Base-by-base conservation (phyloP, 1,140 invertebrate species). In the Rhyacophila brunnea region DNA sequence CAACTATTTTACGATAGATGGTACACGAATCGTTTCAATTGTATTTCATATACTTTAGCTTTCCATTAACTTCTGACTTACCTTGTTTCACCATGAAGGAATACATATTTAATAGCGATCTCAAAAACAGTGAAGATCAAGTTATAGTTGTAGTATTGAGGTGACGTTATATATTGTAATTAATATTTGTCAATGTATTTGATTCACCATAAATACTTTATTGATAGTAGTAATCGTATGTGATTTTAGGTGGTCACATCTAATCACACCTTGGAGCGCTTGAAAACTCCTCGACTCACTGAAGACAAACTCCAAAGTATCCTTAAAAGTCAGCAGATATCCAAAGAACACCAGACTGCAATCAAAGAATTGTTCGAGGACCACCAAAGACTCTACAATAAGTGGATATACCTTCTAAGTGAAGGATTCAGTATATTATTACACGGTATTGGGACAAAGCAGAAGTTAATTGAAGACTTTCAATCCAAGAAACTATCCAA, bases 361-460 rank as follows among this genome's bases (percentile, higher is more conserved):
- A 79, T 87, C 10, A 67, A 74, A 49, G 75, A 75, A 18, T 74
- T 86, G 0, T 73, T 76, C 53, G 67, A 83, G 43, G 73, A 78
- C 38, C 80, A 84, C 63, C 72, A 77, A 36, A 70, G 73, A 3
- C 72, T 81, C 28, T 85, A 85, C 66, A 67, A 79, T 32, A 83
- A 81, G 69, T 87, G 84, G 83, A 64, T 85, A 57, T 84, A 78
- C 68, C 69, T 82, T 66, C 79, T 81, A 55, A 92, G 92, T 69
- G 87, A 95, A 84, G 90, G 90, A 23, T 95, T 90, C 68, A 96
- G 89, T 70, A 75, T 97, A 23, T 71, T 97, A 28, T 71, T 96
- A 0, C 91, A 95, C 79, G 94, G 94, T 0, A 70, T 96, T 46
- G 95, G 95, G 6, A 96, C 93, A 0, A 98, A 98, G 73, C 81